Percentiles rank a stretch among this genome's conserved stretches.
phyloP scores from a whole-genome alignment of 2,113 vertebrate species.

The Megatriorchis doriae region DNA sequence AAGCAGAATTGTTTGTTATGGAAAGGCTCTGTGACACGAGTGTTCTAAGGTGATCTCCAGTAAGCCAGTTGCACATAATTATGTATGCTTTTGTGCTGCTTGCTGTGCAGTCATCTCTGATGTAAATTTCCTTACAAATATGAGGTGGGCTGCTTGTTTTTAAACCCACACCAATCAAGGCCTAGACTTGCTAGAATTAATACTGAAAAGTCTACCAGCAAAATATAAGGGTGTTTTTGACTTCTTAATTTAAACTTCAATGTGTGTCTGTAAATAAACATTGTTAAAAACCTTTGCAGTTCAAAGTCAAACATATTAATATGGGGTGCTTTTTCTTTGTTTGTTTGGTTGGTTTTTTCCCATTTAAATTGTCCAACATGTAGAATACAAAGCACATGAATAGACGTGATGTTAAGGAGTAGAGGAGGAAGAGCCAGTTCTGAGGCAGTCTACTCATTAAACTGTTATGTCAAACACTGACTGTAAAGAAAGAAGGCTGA shows the following conservation, averaged over 20 bases:
- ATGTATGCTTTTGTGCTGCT: background rate
- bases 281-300: background rate
- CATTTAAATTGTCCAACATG: background rate
- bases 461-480: background rate
- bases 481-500: background rate
- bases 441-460: background rate
- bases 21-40: background rate
- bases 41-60: background rate
- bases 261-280: background rate
- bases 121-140: background rate
- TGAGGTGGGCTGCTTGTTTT: background rate
- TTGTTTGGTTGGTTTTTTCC: background rate
- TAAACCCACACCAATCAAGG: background rate
- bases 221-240: background rate
- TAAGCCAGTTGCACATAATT: background rate
- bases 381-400: background rate
- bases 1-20: background rate
- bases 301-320: background rate
- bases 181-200: background rate
- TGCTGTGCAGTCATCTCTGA: background rate
- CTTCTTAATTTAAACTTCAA: background rate
- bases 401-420: background rate
- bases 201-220: background rate
- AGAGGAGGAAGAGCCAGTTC: background rate
- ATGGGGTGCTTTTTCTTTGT: rapidly evolving